Base-by-base conservation (phyloP, 2,797 vertebrate species). In the Thaleichthys pacificus region DNA sequence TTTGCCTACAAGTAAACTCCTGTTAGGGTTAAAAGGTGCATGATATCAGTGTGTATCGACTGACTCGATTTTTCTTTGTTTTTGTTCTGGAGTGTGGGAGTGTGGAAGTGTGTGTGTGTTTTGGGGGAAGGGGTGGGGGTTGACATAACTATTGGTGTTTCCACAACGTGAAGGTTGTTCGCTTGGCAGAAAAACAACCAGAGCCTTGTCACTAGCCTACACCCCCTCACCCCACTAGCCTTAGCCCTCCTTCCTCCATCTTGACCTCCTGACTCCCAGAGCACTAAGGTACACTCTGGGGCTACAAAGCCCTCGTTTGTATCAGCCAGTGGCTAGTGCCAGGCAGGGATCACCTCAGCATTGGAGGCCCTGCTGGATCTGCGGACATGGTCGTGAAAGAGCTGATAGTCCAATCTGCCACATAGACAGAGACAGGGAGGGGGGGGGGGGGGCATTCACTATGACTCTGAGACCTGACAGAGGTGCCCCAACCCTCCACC, bases 221-320 rank as follows among this genome's bases (percentile, higher is more conserved):
- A 66, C 15, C 28, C 51, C 66, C 5, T 57, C 35, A 54, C 49
- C 56, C 35, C 47, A 38, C 60, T n/a, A 73, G 70, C 66, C 66
- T 69, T 38, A 4, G 61, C 26, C 86, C 80, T 75, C 86, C 88
- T 90, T 89, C 86, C 85, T 86, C 82, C 76, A 66, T 51, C 42
- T 68, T 91, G 91, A 93, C 91, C 91, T 84, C 81, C 80, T 87
- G 89, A 89, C 90, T 90, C 84, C 80, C 72, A 68, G 72, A 86
- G 83, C 56, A 85, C 82, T 84, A 85, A 84, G 80, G 83, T 82
- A 84, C 85, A 86, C 86, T 82, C 78, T 84, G 72, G 62, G 70
- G 72, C 85, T 88, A 93, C 91, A 93, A 93, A 89, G 91, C 86
- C 77, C 81, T 75, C 80, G 49, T 86, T 91, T 94, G 91, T 93